Conservation (phyloP, 2,888 invertebrate species). For the Epinotia ramella region DNA sequence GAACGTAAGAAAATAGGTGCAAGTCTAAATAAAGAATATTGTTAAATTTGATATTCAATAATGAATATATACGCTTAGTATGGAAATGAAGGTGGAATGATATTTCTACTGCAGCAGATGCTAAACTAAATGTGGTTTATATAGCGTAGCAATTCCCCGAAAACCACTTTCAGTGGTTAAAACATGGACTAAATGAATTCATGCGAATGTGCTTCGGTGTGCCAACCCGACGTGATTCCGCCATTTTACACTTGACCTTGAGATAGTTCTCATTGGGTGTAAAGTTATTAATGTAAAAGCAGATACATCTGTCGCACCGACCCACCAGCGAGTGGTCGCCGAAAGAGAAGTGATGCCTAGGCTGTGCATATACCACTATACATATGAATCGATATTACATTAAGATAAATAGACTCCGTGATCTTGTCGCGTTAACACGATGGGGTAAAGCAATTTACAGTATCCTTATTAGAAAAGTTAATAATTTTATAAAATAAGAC, state of each 20-base stretch:
- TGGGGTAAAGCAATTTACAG: not conserved
- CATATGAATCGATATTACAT: constrained; percentile 33
- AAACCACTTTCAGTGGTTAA: no score
- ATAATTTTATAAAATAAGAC: not conserved
- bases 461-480: no score
- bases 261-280: not conserved
- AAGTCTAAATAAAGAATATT: no score
- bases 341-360: constrained; percentile 33
- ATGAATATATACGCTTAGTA: not conserved
- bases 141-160: no score
- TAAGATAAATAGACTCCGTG: not conserved
- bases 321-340: constrained; percentile 29
- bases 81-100: not conserved
- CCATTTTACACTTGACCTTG: not conserved
- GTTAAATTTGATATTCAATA: not conserved
- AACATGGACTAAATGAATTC: not conserved
- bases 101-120: no score
- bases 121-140: no score
- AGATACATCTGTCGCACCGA: constrained; percentile 14
- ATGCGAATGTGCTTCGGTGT: not conserved
- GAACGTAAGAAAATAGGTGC: no score
- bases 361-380: constrained; percentile 38
- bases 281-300: not conserved
- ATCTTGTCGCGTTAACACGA: not conserved
- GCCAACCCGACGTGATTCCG: not conserved